Base-by-base conservation (phyloP, 2,888 invertebrate species). In the Dorcus parallelipipedus region DNA sequence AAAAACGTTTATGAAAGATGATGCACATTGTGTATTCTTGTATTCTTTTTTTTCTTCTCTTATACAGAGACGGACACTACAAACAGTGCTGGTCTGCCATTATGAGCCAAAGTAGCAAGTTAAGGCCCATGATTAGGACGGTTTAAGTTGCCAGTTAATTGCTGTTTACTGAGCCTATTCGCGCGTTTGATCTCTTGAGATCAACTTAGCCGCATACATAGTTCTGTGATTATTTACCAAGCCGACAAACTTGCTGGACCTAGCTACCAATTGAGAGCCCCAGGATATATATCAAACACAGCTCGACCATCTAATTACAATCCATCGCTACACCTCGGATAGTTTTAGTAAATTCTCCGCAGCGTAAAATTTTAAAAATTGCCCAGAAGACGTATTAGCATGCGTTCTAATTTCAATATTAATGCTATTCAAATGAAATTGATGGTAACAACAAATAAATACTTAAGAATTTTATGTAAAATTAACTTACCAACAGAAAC, bases 131-230 rank as follows among this genome's bases (percentile, higher is more conserved):
- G 77, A 77, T 77, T 77, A 76, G 74, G 74, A 76, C 75, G 75
- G 76, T 76, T 76, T 76, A 76, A 76, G 73, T 77, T 74, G 76
- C 76, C 76, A 74, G 75, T 76, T 78, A 78, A 77, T 77, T 78
- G 78, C 76, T 77, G 77, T 77, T 78, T 77, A 77, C 76, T 69
- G 71, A 77, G 74, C 71, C 75, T 76, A 75, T 78, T 77, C 76
- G 75, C 77, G 77, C 76, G 76, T 77, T 76, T 76, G 77, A 77
- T 76, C 76, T 76, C 74, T 73, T 71, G 69, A 72, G 73, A 73
- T 73, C 73, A 71, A 72, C 71, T 71, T 69, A 67, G 72, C 72
- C 73, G 74, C 72, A 70, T 69, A 70, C 66, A 67, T 73, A 71
- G 74, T 75, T 74, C 76, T 77, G 76, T 77, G 76, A 76, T 77